Evolutionary conservation across 1,140 invertebrate genomes (phyloP).

Genomic region (Metopolophium dirhodum): DNA sequence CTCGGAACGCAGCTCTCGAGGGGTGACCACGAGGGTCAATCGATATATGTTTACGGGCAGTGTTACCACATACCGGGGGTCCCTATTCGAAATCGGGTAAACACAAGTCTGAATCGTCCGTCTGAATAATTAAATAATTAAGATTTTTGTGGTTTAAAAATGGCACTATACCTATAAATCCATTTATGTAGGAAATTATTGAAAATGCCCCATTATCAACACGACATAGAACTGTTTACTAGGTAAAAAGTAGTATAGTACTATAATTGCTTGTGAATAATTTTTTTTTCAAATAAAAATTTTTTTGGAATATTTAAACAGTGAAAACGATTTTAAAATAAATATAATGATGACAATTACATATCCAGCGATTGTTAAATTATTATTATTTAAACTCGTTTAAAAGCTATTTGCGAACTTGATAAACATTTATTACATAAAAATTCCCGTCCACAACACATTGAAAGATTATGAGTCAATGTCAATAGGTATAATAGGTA

Average conservation of each 20-base stretch:
- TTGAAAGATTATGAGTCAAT: not conserved
- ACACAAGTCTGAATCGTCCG: not conserved
- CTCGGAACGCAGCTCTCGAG: not conserved
- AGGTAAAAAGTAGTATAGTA: not conserved
- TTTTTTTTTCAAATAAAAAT: too few species aligned
- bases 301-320: not conserved
- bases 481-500: not conserved
- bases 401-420: not conserved
- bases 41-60: constrained; percentile 40
- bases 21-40: constrained; percentile 49
- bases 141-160: not conserved
- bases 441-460: not conserved
- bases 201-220: not conserved
- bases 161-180: not conserved
- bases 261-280: not conserved
- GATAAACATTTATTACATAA: not conserved
- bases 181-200: not conserved
- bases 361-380: not conserved
- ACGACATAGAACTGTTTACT: not conserved
- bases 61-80: constrained; percentile 46
- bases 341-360: not conserved
- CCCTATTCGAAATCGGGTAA: not conserved
- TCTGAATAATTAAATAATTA: not conserved
- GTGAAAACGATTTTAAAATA: not conserved
- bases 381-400: too few species aligned